These are phyloP conservation scores for Aporrectodea caliginosa DNA, from an alignment of 1,140 invertebrate species.

Conservation along the genomic window DNA sequence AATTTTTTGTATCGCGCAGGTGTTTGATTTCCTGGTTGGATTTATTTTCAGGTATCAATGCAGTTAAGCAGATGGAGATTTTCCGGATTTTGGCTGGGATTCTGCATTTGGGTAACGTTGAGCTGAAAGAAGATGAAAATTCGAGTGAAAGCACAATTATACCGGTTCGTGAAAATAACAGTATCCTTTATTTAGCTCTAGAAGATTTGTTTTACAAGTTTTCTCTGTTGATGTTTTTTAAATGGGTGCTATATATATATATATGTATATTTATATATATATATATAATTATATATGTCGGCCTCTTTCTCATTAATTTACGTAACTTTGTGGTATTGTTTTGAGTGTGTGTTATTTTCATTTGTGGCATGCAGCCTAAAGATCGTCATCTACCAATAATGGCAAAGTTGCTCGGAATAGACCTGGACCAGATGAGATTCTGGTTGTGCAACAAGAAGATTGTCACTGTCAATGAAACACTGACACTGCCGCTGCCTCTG, in stretches of 20 bases:
- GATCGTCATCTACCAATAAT: constrained; percentile 35
- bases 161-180: constrained; percentile 58
- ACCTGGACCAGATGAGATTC: constrained; percentile 68
- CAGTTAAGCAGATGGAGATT: constrained; percentile 75
- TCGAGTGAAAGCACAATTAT: constrained; percentile 52
- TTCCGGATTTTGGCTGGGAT: constrained; percentile 82
- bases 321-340: no score
- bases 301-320: no score
- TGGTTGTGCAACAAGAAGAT: constrained; percentile 89
- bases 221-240: no score
- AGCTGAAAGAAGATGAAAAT: constrained; percentile 62
- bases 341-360: no score
- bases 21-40: no score
- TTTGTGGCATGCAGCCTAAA: constrained; percentile 19
- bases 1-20: no score
- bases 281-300: no score
- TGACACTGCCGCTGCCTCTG: constrained; percentile 71
- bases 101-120: constrained; percentile 85
- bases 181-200: no score
- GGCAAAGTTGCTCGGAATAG: constrained; percentile 70
- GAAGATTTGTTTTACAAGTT: no score
- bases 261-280: no score
- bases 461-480: constrained; percentile 74
- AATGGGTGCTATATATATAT: no score
- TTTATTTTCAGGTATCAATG: constrained; percentile 67